Evolutionary conservation across 30 jellyfish, hydroid and myxozoan genomes (phyloP).

Genomic region (Cassiopea xamachana): DNA sequence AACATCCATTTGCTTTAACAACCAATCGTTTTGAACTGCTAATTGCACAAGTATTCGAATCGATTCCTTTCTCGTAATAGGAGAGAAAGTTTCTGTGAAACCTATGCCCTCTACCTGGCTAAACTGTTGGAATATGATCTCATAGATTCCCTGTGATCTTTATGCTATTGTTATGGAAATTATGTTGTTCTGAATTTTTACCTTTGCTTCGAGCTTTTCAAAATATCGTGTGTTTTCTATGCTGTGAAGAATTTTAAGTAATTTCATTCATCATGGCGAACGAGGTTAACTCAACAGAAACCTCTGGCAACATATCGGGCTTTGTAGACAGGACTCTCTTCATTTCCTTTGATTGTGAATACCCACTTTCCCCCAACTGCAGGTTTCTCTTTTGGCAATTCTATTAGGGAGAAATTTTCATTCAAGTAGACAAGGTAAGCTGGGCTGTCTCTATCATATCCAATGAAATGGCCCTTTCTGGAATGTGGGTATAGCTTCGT

Average conservation of each 20-base stretch:
- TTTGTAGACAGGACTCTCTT: slow-evolving; percentile 40
- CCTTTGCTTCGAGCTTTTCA: too few species aligned
- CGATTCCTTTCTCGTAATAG: slow-evolving; percentile 60
- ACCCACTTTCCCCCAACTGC: slow-evolving; percentile 64
- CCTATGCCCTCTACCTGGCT: slow-evolving; percentile 45
- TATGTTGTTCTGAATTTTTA: too few species aligned
- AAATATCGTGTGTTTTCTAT: too few species aligned
- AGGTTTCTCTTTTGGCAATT: not conserved
- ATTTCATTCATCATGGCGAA: too few species aligned
- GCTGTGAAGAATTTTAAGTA: too few species aligned
- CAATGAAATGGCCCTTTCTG: slow-evolving; percentile 56
- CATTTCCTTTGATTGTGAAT: slow-evolving; percentile 3
- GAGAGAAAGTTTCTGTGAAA: slow-evolving; percentile 46
- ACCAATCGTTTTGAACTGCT: slow-evolving; percentile 31
- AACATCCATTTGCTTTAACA: slow-evolving; percentile 65
- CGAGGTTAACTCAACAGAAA: not conserved
- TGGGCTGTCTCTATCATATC: slow-evolving; percentile 74
- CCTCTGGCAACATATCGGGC: slow-evolving; percentile 63
- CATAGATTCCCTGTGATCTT: too few species aligned
- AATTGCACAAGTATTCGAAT: slow-evolving; percentile 35
- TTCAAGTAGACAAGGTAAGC: slow-evolving; percentile 51
- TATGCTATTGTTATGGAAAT: too few species aligned
- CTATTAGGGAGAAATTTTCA: slow-evolving; percentile 10
- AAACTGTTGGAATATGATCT: too few species aligned
- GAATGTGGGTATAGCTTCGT: slow-evolving; percentile 40